Evolutionary conservation across 2,888 invertebrate species (phyloP).

Genomic region (Odontothrips loti): DNA sequence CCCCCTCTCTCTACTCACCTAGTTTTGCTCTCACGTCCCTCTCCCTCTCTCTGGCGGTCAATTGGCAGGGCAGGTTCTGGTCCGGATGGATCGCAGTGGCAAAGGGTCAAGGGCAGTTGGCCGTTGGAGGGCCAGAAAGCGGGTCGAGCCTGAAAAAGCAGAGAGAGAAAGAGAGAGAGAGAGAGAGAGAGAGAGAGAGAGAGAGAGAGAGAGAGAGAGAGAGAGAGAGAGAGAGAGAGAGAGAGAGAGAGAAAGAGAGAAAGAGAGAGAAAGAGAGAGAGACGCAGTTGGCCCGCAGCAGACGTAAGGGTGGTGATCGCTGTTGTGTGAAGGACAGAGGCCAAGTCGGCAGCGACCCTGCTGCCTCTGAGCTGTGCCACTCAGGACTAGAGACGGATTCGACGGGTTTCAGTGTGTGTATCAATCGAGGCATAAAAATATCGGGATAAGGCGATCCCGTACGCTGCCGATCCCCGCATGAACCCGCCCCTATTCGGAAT

Average conservation of each 20-base stretch:
- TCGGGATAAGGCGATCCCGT: too few relatives aligned
- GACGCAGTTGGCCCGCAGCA: neutral
- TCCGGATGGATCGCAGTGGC: neutral
- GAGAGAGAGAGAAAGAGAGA: neutral
- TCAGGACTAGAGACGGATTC: neutral
- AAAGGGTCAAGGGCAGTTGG: neutral
- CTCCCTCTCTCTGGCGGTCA: constrained; percentile 1
- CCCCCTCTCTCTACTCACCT: neutral
- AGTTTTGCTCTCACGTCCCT: neutral
- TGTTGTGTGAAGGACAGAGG: neutral
- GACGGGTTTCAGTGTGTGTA: neutral
- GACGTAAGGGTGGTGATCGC: neutral
- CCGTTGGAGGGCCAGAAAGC: neutral
- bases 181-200: neutral
- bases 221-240: neutral
- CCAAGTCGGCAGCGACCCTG: neutral
- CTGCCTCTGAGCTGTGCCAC: neutral
- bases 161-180: neutral
- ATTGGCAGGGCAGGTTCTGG: neutral
- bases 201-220: neutral
- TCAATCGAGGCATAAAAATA: too few relatives aligned
- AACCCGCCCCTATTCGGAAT: too few relatives aligned
- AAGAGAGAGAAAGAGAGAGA: neutral
- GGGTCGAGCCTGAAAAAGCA: neutral
- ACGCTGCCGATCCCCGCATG: too few relatives aligned